Base-by-base conservation (phyloP, 2,888 invertebrate genomes). In the Hyposoter didymator region DNA sequence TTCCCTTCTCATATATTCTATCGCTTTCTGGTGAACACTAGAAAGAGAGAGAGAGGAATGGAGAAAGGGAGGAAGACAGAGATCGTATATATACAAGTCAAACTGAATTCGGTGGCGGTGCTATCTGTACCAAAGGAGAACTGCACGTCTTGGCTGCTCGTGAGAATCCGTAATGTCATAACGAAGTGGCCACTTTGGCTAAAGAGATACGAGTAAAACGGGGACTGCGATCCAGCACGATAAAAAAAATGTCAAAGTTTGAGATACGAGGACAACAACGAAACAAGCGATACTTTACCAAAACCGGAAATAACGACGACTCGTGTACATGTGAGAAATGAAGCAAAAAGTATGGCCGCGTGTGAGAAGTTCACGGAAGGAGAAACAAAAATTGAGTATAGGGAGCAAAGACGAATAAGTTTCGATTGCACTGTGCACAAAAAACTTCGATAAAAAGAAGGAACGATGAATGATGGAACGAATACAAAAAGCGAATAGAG, bases 161-260 rank as follows among this genome's bases (percentile, higher is more conserved):
- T 78, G 80, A 85, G 85, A 85, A 85, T 85, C 70, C 78, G 64
- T 85, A 85, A 85, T 85, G 85, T 85, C 82, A 85, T 85, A 85
- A 85, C 85, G 82, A 82, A 82, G 85, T 85, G 82, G 82, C 82
- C 82, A 85, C 85, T 85, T 72, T 78, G 49, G 64, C 70, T 43
- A 45, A 22, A 70, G 70, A 75, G 69, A 85, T 74, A 74, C 74
- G 69, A 62, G 73, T 12, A 28, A 55, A 6, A 28, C 67, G 78
- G 8, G 43, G 28, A 69, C 78, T 32, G 32, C 67, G 76, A 55
- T 47, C 45, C 64, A 70, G 66, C 45, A 45, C 35, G 28, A 43
- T 22, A 59, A 55, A 43, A 17, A 32, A 28, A 55, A 28, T 17
- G 43, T 19, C 76, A 28, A n/a, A 49, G 47, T 55, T 73, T 72